Evolutionary conservation across 2,113 vertebrate genomes (phyloP).

Genomic region (Phrynosoma platyrhinos): DNA sequence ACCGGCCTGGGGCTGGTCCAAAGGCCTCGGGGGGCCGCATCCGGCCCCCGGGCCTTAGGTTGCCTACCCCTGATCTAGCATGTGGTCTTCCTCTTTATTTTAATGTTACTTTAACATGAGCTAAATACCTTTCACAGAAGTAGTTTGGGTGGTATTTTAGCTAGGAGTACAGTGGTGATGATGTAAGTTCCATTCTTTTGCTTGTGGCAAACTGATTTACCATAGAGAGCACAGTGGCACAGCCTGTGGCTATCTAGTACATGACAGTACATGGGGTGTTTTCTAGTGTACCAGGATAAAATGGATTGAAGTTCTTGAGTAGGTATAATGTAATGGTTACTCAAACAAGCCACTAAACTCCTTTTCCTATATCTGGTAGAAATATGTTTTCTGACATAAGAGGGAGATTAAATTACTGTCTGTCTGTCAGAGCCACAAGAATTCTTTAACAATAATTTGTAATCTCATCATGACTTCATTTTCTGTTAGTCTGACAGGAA

Average conservation of each 20-base stretch:
- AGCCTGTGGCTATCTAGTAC: not conserved
- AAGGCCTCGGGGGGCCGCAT: no score
- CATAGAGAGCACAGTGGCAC: not conserved
- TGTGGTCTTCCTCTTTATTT: not conserved
- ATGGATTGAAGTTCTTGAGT: not conserved
- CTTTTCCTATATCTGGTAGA: constrained; percentile 22
- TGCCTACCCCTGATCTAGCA: no score
- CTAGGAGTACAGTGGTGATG: not conserved
- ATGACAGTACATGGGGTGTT: not conserved
- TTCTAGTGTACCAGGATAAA: not conserved
- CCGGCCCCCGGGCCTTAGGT: no score
- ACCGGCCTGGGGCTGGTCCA: no score
- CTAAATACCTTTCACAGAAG: not conserved
- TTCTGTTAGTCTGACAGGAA: constrained; percentile 35
- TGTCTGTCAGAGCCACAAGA: not conserved
- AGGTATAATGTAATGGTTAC: constrained; percentile 26
- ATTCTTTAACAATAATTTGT: constrained; percentile 41
- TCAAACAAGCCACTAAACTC: not conserved
- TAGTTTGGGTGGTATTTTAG: not conserved
- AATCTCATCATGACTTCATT: constrained; percentile 18
- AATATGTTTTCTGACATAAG: not conserved
- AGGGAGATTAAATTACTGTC: not conserved
- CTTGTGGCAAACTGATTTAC: not conserved
- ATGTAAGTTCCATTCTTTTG: not conserved
- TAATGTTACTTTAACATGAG: constrained; percentile 44